Percentiles rank a stretch among this genome's conserved stretches.
Conservation (phyloP, 2,113 vertebrate species). For the Campylomormyrus tamandua region DNA sequence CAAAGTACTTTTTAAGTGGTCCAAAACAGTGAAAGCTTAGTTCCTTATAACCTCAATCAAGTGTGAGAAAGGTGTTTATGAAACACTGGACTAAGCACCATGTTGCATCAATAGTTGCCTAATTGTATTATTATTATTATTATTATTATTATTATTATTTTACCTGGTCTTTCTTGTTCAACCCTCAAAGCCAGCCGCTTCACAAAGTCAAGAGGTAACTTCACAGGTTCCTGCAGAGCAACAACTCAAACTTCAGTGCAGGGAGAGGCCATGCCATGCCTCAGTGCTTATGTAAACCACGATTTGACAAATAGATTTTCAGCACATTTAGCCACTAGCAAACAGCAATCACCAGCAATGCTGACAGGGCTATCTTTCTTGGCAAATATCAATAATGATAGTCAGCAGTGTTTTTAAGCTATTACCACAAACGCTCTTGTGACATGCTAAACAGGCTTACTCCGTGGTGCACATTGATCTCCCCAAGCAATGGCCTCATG, state of each 20-base stretch:
- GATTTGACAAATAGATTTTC: not conserved
- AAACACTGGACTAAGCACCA: not conserved
- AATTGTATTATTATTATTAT: not conserved
- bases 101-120: not conserved
- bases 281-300: not conserved
- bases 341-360: not conserved
- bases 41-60: not conserved
- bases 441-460: conserved; percentile 50
- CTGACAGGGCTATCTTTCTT: not conserved
- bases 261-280: not conserved
- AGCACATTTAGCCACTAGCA: not conserved
- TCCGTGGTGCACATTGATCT: conserved; percentile 86
- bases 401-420: not conserved
- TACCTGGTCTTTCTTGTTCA: conserved; percentile 89
- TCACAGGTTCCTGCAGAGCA: conserved; percentile 82
- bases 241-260: not conserved
- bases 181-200: conserved; percentile 86
- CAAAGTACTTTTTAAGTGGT: not conserved
- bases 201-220: conserved; percentile 87
- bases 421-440: not conserved
- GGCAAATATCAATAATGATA: not conserved
- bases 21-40: not conserved
- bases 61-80: not conserved
- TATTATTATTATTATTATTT: conserved; percentile 12
- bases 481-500: conserved; percentile 91